Conservation (phyloP, 1,140 invertebrate genomes). For the Cyclargus thomasi region DNA sequence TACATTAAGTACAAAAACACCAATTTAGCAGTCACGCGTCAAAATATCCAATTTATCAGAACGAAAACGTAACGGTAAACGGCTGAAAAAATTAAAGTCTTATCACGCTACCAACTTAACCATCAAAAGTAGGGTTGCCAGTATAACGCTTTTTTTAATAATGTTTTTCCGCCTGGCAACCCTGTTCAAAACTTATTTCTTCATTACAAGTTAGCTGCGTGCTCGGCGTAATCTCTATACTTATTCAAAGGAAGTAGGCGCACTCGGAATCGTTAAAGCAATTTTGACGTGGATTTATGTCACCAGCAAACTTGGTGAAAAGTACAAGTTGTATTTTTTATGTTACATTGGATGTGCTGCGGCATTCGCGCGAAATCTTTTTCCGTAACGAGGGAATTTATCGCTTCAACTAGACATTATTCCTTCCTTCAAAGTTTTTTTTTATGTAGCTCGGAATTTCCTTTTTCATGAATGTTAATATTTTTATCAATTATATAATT, state of each 20-base stretch:
- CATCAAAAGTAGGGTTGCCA: background rate
- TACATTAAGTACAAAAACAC: background rate
- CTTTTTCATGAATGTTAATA: no score
- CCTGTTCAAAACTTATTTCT: conserved; percentile 5
- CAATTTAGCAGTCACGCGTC: background rate
- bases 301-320: conserved; percentile 12
- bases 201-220: conserved; percentile 19
- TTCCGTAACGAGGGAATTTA: background rate
- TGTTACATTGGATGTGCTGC: background rate
- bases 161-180: background rate
- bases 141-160: background rate
- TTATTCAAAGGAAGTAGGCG: conserved; percentile 19
- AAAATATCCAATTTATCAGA: background rate
- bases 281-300: conserved; percentile 20
- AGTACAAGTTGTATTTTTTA: conserved; percentile 6
- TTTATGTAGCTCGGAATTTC: background rate
- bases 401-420: background rate
- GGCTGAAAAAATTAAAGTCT: background rate
- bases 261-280: conserved; percentile 17
- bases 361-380: background rate
- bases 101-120: background rate
- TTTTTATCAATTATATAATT: no score
- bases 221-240: conserved; percentile 19
- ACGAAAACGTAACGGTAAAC: background rate
- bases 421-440: background rate